Evolutionary conservation across 2,113 vertebrate genomes (phyloP).

Genomic region (Delphinapterus leucas): DNA sequence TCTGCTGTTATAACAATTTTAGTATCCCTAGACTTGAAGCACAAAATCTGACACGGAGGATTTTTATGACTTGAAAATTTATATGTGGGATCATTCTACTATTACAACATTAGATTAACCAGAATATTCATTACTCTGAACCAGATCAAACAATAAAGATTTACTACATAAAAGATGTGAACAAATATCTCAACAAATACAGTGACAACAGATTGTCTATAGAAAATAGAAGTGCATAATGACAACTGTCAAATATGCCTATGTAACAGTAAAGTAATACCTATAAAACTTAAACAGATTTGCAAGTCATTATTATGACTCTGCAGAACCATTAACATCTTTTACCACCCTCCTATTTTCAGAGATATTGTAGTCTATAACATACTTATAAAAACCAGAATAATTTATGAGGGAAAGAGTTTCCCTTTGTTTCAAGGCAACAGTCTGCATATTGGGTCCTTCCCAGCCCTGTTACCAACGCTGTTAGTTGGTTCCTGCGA

Average conservation of each 20-base stretch:
- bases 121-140: not conserved
- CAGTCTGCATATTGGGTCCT: not conserved
- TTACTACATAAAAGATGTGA: not conserved
- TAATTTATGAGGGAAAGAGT: not conserved
- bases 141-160: not conserved
- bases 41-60: not conserved
- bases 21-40: not conserved
- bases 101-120: not conserved
- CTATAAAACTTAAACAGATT: not conserved
- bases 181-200: not conserved
- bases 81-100: not conserved
- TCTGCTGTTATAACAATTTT: not conserved
- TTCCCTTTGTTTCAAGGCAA: not conserved
- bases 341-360: not conserved
- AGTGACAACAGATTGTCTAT: not conserved
- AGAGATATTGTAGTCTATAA: not conserved
- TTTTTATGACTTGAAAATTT: conserved; percentile 28
- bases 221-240: not conserved
- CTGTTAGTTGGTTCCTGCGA: not conserved
- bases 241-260: not conserved
- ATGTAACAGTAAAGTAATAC: not conserved
- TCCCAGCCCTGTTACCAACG: not conserved
- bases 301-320: not conserved
- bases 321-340: not conserved
- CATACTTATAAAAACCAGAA: not conserved